Percentiles rank a stretch among this genome's conserved stretches.
Evolutionary conservation across 2,888 invertebrate species (phyloP).

Genomic region (Cephus runcator): DNA sequence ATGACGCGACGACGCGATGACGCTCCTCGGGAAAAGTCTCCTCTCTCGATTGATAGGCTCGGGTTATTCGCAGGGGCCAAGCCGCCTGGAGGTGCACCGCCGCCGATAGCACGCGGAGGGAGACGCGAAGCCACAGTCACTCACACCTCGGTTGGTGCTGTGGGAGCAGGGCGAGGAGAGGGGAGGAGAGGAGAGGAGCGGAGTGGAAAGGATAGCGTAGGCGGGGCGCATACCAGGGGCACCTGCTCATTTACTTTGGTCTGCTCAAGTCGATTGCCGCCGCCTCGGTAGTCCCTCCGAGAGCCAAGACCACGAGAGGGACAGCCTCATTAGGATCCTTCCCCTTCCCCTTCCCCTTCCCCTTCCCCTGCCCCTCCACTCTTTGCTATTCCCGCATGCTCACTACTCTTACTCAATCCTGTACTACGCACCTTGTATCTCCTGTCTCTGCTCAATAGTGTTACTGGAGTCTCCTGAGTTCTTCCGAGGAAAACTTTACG

Average conservation of each 20-base stretch:
- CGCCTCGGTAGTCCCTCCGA: slow-evolving; percentile 24
- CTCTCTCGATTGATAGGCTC: no score
- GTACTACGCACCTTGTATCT: no score
- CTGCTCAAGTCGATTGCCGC: neutral
- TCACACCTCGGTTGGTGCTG: no score
- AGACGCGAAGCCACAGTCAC: no score
- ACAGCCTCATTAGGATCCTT: slow-evolving; percentile 46
- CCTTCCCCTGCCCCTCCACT: neutral
- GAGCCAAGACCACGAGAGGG: slow-evolving; percentile 24
- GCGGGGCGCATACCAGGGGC: slow-evolving; percentile 60
- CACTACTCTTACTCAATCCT: no score
- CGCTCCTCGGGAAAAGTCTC: no score
- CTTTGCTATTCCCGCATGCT: no score
- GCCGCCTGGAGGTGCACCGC: no score
- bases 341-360: slow-evolving; percentile 20
- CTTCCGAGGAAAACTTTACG: neutral
- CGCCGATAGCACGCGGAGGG: no score
- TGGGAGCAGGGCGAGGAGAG: slow-evolving; percentile 12
- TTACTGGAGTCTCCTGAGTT: neutral
- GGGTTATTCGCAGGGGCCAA: no score
- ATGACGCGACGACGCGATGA: no score
- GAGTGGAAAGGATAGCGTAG: slow-evolving; percentile 45
- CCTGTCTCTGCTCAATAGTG: no score
- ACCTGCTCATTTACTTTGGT: slow-evolving; percentile 56
- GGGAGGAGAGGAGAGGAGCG: neutral